Evolutionary conservation across 2,888 invertebrate species (phyloP).

Genomic region (Macaria liturata): DNA sequence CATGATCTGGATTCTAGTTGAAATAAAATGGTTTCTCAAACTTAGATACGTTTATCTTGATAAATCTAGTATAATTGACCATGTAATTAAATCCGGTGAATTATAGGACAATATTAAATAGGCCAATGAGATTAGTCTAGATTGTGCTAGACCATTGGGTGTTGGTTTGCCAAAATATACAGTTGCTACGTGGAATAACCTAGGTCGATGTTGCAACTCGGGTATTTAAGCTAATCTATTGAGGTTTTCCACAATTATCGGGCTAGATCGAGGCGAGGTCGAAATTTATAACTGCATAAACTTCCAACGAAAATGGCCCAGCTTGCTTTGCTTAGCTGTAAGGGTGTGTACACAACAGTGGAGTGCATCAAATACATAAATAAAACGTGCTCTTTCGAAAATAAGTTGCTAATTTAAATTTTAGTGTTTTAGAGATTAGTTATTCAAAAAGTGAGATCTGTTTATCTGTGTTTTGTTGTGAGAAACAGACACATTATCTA

Average conservation of each 20-base stretch:
- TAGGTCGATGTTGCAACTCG: conserved; percentile 33
- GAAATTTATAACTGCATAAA: conserved; percentile 61
- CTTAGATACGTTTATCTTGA: no score
- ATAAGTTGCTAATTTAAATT: no score
- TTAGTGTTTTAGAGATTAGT: no score
- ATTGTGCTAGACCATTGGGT: conserved; percentile 7
- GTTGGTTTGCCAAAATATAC: conserved; percentile 17
- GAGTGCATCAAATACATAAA: no score
- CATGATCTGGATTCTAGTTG: not conserved
- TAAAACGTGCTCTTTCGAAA: no score
- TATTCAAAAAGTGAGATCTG: no score
- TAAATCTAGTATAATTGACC: not conserved
- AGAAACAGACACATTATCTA: no score
- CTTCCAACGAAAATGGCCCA: conserved; percentile 51
- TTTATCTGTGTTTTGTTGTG: no score
- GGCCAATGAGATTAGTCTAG: not conserved
- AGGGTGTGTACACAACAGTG: conserved; percentile 17
- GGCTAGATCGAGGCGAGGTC: conserved; percentile 52
- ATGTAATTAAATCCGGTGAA: not conserved
- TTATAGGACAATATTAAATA: conserved; percentile 1
- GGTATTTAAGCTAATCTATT: conserved; percentile 51
- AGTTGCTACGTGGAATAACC: conserved; percentile 26
- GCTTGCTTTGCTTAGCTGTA: conserved; percentile 38
- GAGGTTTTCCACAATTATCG: conserved; percentile 57
- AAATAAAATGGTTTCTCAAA: not conserved